Evolutionary conservation across 2,797 vertebrate genomes (phyloP).

Genomic region (Podarcis lilfordi): DNA sequence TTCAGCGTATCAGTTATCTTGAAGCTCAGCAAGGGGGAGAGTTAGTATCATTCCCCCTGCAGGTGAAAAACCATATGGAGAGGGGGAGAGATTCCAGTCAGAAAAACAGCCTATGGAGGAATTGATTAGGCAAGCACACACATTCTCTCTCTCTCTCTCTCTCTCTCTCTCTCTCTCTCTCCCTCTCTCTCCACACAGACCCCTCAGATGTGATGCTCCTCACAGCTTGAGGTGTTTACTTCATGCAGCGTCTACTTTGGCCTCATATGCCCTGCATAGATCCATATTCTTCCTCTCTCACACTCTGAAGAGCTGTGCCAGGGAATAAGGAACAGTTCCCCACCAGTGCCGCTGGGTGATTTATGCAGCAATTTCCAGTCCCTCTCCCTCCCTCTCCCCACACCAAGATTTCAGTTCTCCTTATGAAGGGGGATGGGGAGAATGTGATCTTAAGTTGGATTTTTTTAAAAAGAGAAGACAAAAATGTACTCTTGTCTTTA

Average conservation of each 20-base stretch:
- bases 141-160: neutral
- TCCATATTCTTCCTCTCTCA: neutral
- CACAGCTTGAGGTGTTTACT: neutral
- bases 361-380: neutral
- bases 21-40: neutral
- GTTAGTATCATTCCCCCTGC: too few relatives aligned
- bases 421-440: too few relatives aligned
- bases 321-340: neutral
- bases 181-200: too few relatives aligned
- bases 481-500: slow-evolving; percentile 27
- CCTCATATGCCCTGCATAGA: neutral
- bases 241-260: neutral
- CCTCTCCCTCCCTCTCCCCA: neutral
- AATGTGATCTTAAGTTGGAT: neutral
- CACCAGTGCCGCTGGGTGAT: neutral
- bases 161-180: too few relatives aligned
- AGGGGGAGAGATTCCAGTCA: too few relatives aligned
- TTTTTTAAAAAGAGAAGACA: neutral
- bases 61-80: too few relatives aligned
- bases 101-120: too few relatives aligned
- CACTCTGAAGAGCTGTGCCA: neutral
- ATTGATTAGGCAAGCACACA: too few relatives aligned
- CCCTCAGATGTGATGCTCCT: neutral
- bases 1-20: neutral
- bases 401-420: neutral